These are phyloP conservation scores for Myotis vivesi DNA, from an alignment of 2,797 vertebrate genomes.

Conservation along the genomic window DNA sequence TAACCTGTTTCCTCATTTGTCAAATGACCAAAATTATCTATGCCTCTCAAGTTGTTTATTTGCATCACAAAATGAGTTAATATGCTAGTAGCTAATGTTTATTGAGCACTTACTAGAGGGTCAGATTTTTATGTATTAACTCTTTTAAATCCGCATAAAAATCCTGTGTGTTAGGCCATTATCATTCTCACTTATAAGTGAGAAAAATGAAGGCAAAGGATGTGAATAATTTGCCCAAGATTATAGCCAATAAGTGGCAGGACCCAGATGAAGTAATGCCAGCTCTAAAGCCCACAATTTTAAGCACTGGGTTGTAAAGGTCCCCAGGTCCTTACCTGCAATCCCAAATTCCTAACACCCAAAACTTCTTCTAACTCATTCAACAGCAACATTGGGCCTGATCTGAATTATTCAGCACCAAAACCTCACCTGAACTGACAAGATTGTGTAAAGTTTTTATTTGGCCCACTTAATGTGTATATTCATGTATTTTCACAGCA, in stretches of 20 bases:
- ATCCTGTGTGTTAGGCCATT: not conserved
- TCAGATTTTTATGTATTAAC: not conserved
- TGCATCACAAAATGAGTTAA: not conserved
- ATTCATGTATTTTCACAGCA: not conserved
- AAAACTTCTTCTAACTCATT: not conserved
- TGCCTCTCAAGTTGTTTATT: not conserved
- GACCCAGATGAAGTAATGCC: not conserved
- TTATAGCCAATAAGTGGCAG: not conserved
- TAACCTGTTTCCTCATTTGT: no score
- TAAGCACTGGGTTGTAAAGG: no score
- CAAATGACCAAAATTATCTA: not conserved
- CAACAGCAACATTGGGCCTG: not conserved
- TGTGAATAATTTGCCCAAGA: not conserved
- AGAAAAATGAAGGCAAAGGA: not conserved
- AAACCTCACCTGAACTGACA: not conserved
- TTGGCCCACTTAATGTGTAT: not conserved
- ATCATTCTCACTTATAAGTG: not conserved
- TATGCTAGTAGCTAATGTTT: not conserved
- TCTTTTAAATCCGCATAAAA: not conserved
- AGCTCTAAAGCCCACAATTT: not conserved
- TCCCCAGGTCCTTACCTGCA: not conserved
- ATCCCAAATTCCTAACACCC: not conserved
- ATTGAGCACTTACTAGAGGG: not conserved
- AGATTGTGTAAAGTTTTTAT: not conserved
- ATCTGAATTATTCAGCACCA: not conserved